Evolutionary conservation across 53 echinoderm and acorn worm genomes (phyloP), one percentile per base, ranked within the genome.

Genomic region (Paracentrotus lividus): DNA sequence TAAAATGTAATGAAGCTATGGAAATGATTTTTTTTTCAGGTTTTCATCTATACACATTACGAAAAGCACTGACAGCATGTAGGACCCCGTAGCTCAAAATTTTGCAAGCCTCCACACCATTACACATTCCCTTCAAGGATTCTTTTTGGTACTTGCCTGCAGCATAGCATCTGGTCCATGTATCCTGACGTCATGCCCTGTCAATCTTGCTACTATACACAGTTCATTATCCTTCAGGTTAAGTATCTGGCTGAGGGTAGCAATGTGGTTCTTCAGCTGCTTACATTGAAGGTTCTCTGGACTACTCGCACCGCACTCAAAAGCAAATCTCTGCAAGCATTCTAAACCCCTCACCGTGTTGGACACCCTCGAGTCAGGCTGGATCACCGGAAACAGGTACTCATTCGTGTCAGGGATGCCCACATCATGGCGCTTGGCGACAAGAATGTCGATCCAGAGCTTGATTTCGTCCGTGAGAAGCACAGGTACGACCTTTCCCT

Each of bases 141-240:
- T n/a, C n/a, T n/a, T n/a, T n/a, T n/a, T n/a, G 26, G 16, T 13
- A 61, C 81, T 78, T 40, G 81, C 92, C 93, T 97, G 97, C 49
- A 97, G 47, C 33, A 96, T 96, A 26, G 89, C 87, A 26, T 97
- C 92, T 16, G 96, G 97, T 21, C 95, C 93, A 68, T 97, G 96
- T 10, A 95, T 93, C 21, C 97, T 61, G 23, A 97, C 90, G 85
- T 97, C 94, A 88, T 97, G 97, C 20, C 97, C 97, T 18, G 96
- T 58, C 34, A 97, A 94, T 34, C 93, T 91, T 3, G 97, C 97
- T 56, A 97, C 88, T 4, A 97, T 92, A 84, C 96, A 95, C 43
- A 96, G 57, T 56, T 97, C 96, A 86, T 95, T 98, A 65, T 96
- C 95, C 53, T 96, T 94, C 20, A 96, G 93, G 59, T 96, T 97